Evolutionary conservation across 1,140 invertebrate genomes (phyloP).

Genomic region (Phenacoccus solenopsis): DNA sequence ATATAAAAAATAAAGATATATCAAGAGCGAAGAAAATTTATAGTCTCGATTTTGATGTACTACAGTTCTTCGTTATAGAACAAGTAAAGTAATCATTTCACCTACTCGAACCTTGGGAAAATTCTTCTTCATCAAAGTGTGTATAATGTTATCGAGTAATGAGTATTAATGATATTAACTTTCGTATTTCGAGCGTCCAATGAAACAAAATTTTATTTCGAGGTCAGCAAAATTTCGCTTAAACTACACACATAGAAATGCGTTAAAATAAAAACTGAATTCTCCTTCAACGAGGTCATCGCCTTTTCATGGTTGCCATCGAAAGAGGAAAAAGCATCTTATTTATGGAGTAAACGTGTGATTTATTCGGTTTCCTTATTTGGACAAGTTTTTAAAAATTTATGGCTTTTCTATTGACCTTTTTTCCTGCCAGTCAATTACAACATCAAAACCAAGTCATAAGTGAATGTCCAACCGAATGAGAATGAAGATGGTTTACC

Average conservation of each 20-base stretch:
- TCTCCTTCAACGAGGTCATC: no score
- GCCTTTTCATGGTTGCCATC: no score
- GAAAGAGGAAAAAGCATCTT: no score
- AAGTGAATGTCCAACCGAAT: no score
- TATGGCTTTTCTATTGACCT: neutral
- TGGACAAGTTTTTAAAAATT: neutral
- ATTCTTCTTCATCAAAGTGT: no score
- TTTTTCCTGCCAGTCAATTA: no score
- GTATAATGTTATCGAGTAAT: no score
- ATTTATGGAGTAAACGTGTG: neutral
- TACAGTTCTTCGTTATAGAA: neutral
- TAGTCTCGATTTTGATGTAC: neutral
- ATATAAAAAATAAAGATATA: neutral
- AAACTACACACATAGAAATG: no score
- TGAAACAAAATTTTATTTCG: neutral
- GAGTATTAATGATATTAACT: neutral
- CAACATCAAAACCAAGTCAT: no score
- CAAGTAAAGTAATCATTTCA: neutral
- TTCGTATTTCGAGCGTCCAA: neutral
- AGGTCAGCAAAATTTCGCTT: no score
- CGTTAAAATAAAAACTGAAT: no score
- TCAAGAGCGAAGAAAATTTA: neutral
- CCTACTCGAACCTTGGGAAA: neutral
- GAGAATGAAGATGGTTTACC: no score
- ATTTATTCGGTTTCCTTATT: neutral